Evolutionary conservation across 2,113 vertebrate genomes (phyloP), one percentile per base, ranked within the genome.

Genomic region (Polyodon spathula): DNA sequence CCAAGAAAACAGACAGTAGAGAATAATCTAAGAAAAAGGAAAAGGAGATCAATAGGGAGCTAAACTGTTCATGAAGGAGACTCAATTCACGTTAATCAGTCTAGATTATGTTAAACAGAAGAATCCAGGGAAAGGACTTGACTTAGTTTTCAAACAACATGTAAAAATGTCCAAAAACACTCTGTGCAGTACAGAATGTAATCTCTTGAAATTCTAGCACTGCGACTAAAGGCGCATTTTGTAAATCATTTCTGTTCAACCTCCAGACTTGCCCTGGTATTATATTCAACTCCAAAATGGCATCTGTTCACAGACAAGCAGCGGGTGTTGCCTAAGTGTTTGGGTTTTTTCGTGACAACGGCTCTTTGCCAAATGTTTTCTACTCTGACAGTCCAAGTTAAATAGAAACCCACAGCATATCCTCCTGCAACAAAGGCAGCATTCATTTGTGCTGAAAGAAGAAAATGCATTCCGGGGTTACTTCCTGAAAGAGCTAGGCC

Each of bases 221-320:
- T 27, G 8, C 14, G 15, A 10, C 5, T 50, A 50, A 50, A 6
- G 5, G 9, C 71, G 69, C 71, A 79, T 76, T 76, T 78, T 67
- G 39, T 66, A 42, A 54, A 56, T 64, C 57, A 66, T 68, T 62
- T 63, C 44, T 67, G 44, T 17, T 60, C 12, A 11, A 43, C 42
- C 15, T 41, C 55, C 44, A 40, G 39, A 50, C 60, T 55, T 42
- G 48, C 37, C 38, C 6, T 40, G 14, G 15, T n/a, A 46, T 6
- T 58, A 27, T 41, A 48, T 37, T 27, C 15, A 4, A 37, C 27
- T 50, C 37, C 14, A 14, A 52, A 44, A 48, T 17, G 8, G 16
- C 60, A 43, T 63, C 64, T 68, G 72, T 71, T 69, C 67, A 3
- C 27, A 27, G 27, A 27, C 27, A 3, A 50, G 48, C 9, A 50